These are phyloP conservation scores for Drosophila virilis DNA, from an alignment of 1,140 invertebrate species.

Conservation along the genomic window DNA sequence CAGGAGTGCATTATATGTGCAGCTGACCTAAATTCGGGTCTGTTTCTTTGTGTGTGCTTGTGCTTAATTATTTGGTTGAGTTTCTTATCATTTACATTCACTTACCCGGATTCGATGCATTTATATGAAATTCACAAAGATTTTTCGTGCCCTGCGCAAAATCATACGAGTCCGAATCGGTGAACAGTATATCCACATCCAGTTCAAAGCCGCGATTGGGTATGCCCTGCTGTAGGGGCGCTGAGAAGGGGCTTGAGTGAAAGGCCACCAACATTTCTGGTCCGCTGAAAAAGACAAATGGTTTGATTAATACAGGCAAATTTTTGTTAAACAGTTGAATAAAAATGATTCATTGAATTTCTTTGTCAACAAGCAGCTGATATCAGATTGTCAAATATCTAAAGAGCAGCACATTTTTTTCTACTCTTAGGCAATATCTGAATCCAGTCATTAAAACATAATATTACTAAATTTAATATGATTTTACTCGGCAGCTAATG, in stretches of 20 bases:
- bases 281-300: constrained; percentile 85
- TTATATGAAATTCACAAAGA: constrained; percentile 90
- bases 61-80: constrained; percentile 13
- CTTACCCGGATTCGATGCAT: constrained; percentile 87
- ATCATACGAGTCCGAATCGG: constrained; percentile 91
- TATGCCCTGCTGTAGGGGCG: constrained; percentile 88
- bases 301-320: too few relatives aligned
- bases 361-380: too few relatives aligned
- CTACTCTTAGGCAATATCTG: too few relatives aligned
- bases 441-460: too few relatives aligned
- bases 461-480: too few relatives aligned
- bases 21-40: constrained; percentile 44
- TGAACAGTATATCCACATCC: constrained; percentile 93
- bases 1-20: constrained; percentile 13
- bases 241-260: constrained; percentile 90
- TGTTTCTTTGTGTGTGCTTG: background rate
- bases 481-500: too few relatives aligned
- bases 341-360: too few relatives aligned
- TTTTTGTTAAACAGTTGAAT: too few relatives aligned
- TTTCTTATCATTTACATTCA: constrained; percentile 11
- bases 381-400: too few relatives aligned
- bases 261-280: constrained; percentile 94
- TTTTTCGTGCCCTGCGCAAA: constrained; percentile 86
- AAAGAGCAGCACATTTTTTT: too few relatives aligned
- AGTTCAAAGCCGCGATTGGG: constrained; percentile 91